These are phyloP conservation scores for Himantopus leucocephalus DNA, from an alignment of 2,113 vertebrate genomes.

Conservation along the genomic window DNA sequence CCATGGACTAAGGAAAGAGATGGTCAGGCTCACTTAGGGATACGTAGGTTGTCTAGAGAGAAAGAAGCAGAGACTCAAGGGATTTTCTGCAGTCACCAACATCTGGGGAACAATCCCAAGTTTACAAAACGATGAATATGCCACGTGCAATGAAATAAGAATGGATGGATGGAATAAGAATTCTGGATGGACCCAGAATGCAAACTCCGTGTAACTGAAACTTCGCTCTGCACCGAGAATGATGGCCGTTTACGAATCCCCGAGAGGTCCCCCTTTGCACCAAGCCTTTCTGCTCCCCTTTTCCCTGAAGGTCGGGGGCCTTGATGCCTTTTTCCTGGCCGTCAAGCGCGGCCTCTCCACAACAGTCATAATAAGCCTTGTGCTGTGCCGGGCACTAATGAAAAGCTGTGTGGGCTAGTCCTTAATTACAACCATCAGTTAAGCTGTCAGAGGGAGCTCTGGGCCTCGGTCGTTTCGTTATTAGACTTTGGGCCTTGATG, in stretches of 20 bases:
- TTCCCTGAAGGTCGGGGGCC: not conserved
- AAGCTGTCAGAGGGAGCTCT: constrained; percentile 61
- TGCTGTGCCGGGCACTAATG: not conserved
- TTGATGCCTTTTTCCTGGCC: not conserved
- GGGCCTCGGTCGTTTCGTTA: constrained; percentile 21
- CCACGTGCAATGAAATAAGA: not conserved
- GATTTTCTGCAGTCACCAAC: not conserved
- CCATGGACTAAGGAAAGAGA: not conserved
- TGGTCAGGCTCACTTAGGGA: not conserved
- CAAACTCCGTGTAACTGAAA: not conserved
- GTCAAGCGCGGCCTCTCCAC: not conserved
- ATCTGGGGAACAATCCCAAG: not conserved
- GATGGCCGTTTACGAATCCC: accelerated
- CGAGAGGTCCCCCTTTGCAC: not conserved
- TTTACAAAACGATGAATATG: not conserved
- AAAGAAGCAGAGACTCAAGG: not conserved
- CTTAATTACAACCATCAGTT: constrained; percentile 67
- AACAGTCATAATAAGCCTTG: not conserved
- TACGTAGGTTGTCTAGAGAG: not conserved
- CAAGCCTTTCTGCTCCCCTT: not conserved
- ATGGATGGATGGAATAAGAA: no score
- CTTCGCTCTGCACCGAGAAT: not conserved
- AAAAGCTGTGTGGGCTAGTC: not conserved
- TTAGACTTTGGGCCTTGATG: constrained; percentile 33
- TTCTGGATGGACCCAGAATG: not conserved